Evolutionary conservation across 2,113 vertebrate genomes (phyloP).

Genomic region (Falco punctatus): DNA sequence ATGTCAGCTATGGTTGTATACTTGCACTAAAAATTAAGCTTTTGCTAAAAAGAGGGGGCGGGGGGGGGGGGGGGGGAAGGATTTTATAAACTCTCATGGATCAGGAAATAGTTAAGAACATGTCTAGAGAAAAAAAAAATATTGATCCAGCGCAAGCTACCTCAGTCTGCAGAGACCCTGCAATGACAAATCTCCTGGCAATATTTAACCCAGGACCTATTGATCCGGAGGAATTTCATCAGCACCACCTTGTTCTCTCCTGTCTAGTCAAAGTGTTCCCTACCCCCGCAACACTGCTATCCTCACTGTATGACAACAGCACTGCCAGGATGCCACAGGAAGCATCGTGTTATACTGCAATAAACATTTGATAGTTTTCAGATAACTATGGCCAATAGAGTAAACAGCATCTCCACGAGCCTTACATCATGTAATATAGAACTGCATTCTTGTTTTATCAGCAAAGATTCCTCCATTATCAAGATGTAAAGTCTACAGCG

Average conservation of each 20-base stretch:
- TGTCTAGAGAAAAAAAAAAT: not conserved
- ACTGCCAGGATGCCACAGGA: not conserved
- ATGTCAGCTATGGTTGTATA: accelerated
- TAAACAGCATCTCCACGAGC: not conserved
- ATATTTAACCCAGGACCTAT: slow-evolving; percentile 13
- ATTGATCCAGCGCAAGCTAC: not conserved
- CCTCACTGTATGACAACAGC: not conserved
- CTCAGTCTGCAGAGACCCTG: not conserved
- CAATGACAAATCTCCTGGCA: slow-evolving; percentile 2
- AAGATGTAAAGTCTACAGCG: not conserved
- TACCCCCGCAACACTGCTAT: not conserved
- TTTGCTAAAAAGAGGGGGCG: not conserved
- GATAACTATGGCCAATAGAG: not conserved
- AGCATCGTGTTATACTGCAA: not conserved
- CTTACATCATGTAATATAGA: not conserved
- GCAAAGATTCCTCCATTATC: not conserved
- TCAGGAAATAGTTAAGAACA: not conserved
- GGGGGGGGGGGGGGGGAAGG: too few relatives aligned
- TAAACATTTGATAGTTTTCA: not conserved
- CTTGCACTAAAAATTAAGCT: not conserved
- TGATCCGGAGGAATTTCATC: slow-evolving; percentile 14
- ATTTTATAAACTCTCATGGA: not conserved
- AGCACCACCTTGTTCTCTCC: not conserved
- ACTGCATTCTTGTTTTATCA: not conserved
- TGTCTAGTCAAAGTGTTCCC: not conserved